Percentiles rank a stretch among this genome's conserved stretches.
These are phyloP conservation scores for Taurulus bubalis DNA, from an alignment of 2,113 vertebrate species.

Conservation along the genomic window DNA sequence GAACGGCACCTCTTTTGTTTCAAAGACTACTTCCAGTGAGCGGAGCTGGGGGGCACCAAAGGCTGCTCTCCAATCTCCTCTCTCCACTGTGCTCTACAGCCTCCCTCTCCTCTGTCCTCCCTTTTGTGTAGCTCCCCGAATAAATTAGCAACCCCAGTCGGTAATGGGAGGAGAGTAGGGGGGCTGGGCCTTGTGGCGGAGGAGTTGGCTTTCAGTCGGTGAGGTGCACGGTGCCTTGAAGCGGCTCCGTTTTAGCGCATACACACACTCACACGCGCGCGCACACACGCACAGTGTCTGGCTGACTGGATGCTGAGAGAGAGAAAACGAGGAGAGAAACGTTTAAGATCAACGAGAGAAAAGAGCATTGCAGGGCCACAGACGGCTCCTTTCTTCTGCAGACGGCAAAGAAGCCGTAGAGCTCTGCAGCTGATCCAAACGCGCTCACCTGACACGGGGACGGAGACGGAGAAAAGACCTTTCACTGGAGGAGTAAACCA, in stretches of 20 bases:
- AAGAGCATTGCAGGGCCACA: conserved; percentile 29
- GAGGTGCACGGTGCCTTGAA: conserved; percentile 69
- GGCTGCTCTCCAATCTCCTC: conserved; percentile 70
- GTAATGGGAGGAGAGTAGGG: conserved; percentile 44
- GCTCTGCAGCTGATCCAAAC: conserved; percentile 54
- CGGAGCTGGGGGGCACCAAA: conserved; percentile 87
- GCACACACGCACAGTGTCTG: conserved; percentile 23
- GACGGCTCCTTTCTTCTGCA: conserved; percentile 37
- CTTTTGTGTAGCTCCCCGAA: conserved; percentile 81
- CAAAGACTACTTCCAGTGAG: conserved; percentile 76
- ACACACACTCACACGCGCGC: conserved; percentile 1
- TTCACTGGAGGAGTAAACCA: conserved; percentile 40
- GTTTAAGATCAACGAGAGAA: conserved; percentile 8
- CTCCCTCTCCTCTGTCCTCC: conserved; percentile 41
- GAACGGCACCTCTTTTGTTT: conserved; percentile 77
- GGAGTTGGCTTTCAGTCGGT: conserved; percentile 79
- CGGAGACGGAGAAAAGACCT: conserved; percentile 23
- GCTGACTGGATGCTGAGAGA: conserved; percentile 75
- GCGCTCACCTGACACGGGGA: conserved; percentile 68
- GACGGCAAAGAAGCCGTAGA: conserved; percentile 19
- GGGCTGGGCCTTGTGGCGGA: conserved; percentile 75
- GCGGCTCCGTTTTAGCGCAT: conserved; percentile 47
- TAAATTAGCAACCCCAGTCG: conserved; percentile 81
- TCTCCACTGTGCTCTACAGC: conserved; percentile 44
- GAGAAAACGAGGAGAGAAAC: conserved; percentile 34